Evolutionary conservation across 2,888 invertebrate species (phyloP).

Genomic region (Lamellibrachia satsuma): DNA sequence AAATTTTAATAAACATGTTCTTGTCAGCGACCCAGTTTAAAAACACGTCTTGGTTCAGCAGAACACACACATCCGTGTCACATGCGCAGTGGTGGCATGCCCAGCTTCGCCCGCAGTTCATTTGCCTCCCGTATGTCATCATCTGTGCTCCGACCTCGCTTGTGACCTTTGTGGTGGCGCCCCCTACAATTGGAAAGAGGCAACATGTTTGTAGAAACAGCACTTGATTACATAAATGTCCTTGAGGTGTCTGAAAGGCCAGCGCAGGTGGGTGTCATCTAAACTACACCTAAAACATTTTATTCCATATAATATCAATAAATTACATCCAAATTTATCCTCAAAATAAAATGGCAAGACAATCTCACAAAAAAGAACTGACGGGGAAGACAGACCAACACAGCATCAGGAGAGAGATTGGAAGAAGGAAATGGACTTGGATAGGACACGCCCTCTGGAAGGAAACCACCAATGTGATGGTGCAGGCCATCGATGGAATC

Average conservation of each 20-base stretch:
- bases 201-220: not conserved
- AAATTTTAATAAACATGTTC: not conserved
- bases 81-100: constrained; percentile 67
- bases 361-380: too few species aligned
- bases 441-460: too few species aligned
- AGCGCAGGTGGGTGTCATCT: constrained; percentile 3
- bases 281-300: not conserved
- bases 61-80: not conserved
- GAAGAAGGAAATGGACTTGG: too few species aligned
- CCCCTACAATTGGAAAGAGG: constrained; percentile 21
- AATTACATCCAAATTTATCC: too few species aligned
- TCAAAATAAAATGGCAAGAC: too few species aligned
- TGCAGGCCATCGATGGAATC: too few species aligned
- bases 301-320: too few species aligned
- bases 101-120: constrained; percentile 68
- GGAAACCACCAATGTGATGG: too few species aligned
- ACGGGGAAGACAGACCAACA: too few species aligned
- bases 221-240: not conserved
- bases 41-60: not conserved
- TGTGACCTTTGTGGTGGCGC: constrained; percentile 33
- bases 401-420: too few species aligned
- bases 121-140: constrained; percentile 68
- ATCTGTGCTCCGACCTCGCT: constrained; percentile 27
- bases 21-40: not conserved
- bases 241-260: constrained; percentile 23